These are phyloP conservation scores for Eurytoma californica DNA, from an alignment of 2,888 invertebrate species.

Conservation along the genomic window DNA sequence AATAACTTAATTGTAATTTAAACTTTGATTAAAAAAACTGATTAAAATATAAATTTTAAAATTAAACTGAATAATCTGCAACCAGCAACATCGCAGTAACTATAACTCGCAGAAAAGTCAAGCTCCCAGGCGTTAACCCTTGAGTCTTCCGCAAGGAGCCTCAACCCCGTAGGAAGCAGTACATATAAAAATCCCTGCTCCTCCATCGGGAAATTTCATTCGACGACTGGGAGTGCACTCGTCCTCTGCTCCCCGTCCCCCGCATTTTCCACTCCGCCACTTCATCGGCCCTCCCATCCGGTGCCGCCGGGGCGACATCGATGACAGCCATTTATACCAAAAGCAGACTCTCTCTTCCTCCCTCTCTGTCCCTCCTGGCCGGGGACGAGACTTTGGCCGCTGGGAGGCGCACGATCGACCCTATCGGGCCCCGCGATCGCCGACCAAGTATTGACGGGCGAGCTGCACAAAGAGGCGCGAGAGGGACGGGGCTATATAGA, in stretches of 20 bases:
- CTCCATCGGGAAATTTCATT: slow-evolving; percentile 30
- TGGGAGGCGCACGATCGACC: slow-evolving; percentile 10
- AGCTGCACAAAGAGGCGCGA: slow-evolving; percentile 33
- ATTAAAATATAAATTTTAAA: background rate
- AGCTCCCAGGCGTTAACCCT: background rate
- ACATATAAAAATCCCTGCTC: slow-evolving; percentile 6
- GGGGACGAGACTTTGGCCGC: slow-evolving; percentile 12
- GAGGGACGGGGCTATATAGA: slow-evolving; percentile 41
- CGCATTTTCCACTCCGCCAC: slow-evolving; percentile 57
- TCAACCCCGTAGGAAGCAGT: background rate
- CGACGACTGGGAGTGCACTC: slow-evolving; percentile 26
- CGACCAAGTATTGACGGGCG: slow-evolving; percentile 20
- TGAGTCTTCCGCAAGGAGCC: background rate
- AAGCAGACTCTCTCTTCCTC: slow-evolving; percentile 41
- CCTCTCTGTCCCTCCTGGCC: background rate
- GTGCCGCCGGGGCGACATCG: slow-evolving; percentile 61
- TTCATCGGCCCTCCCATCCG: slow-evolving; percentile 56
- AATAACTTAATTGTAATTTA: too few species aligned
- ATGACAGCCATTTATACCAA: slow-evolving; percentile 63
- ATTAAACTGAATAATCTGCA: background rate
- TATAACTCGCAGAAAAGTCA: too few species aligned
- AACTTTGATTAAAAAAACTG: too few species aligned
- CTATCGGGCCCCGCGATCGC: slow-evolving; percentile 30
- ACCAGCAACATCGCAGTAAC: background rate
- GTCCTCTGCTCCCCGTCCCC: background rate